Base-by-base conservation (phyloP, 1,140 invertebrate genomes). In the Dolichoris vasculosae region DNA sequence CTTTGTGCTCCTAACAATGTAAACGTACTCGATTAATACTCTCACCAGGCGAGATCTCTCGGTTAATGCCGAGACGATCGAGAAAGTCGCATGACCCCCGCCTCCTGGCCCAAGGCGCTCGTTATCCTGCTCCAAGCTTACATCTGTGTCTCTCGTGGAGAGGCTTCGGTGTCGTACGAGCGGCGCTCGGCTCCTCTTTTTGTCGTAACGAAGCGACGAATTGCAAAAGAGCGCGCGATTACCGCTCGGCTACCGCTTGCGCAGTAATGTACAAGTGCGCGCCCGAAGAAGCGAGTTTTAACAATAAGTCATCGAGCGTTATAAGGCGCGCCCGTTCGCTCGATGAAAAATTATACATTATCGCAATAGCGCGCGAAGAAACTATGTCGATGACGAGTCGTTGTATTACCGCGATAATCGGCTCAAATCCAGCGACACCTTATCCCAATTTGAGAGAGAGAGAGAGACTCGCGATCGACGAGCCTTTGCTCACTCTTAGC, bases 151-250 rank as follows among this genome's bases (percentile, higher is more conserved):
- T n/a, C n/a, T n/a, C n/a, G n/a, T n/a, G n/a, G n/a, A n/a, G n/a
- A n/a, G n/a, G n/a, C n/a, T n/a, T n/a, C n/a, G n/a, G n/a, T n/a
- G 51, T 55, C 2, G 48, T 51, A 51, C 48, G 48, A 51, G 2
- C n/a, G n/a, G 51, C 17, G 9, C 9, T 15, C 51, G 51, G 51
- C 51, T 35, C 3, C 26, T 67, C 35, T 35, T 67, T 32, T 67
- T 8, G 43, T 15, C 46, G 76, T 77, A 77, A 55, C 11, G 51
- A 78, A 59, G 51, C 35, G 78, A 67, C 78, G 43, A 82, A 71
- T 55, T 82, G 67, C 67, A 82, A 82, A 71, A 82, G 40, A 69
- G 64, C 30, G 30, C 23, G 48, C 48, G 48, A 51, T 51, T 51
- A 51, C 48, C 48, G n/a, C n/a, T n/a, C n/a, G 55, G 23, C 46